phyloP scores from a whole-genome alignment of 1,140 invertebrate genomes.

The Aphis craccivora region DNA sequence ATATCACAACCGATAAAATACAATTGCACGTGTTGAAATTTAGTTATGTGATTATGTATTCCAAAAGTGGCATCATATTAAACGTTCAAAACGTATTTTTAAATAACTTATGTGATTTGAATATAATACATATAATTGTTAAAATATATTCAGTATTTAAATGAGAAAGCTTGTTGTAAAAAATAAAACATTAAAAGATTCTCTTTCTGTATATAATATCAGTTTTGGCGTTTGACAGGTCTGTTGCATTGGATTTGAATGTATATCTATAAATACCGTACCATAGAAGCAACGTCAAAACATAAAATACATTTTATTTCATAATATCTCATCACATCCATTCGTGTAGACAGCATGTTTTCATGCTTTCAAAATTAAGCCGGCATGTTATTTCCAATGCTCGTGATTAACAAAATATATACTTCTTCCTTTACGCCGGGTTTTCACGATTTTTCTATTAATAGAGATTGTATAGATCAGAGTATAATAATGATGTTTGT shows the following conservation, averaged over 20 bases:
- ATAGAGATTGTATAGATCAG: not conserved
- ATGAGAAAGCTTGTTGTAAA: not conserved
- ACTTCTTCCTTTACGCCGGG: not conserved
- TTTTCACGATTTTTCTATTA: not conserved
- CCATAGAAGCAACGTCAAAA: not conserved
- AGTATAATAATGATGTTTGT: not conserved
- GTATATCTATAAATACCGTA: not conserved
- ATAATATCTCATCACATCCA: not conserved
- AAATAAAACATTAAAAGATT: not conserved
- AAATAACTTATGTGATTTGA: not conserved
- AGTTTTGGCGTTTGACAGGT: not conserved
- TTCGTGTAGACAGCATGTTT: not conserved
- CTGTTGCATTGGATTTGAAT: not conserved
- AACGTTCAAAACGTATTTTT: not conserved
- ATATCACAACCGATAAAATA: not conserved
- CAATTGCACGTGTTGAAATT: not conserved
- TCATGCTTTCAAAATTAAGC: not conserved
- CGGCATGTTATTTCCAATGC: not conserved
- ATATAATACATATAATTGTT: not conserved
- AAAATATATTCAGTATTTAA: not conserved
- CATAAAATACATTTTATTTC: not conserved
- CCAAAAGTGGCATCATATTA: not conserved
- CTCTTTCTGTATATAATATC: too few relatives aligned
- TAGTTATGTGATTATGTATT: not conserved
- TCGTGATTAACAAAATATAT: not conserved